Evolutionary conservation across 92 coral and sea anemone species (phyloP).

Genomic region (Muricea muricata): DNA sequence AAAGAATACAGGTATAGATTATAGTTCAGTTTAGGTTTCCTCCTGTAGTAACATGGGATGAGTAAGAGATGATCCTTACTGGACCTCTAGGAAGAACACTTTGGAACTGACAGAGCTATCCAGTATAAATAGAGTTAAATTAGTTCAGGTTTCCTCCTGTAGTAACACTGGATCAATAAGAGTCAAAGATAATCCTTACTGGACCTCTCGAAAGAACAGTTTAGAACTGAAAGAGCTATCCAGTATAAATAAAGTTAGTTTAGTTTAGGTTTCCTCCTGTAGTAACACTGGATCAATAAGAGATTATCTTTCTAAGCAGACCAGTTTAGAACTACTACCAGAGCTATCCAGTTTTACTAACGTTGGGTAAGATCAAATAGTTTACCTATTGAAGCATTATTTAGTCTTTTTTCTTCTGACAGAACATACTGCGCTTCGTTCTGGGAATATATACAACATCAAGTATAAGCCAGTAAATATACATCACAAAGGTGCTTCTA

Average conservation of each 20-base stretch:
- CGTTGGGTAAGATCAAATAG: background rate
- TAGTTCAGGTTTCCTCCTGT: too few species aligned
- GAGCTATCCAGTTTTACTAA: background rate
- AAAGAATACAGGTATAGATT: background rate
- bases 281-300: background rate
- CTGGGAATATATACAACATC: constrained; percentile 42
- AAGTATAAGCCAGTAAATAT: background rate
- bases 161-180: background rate
- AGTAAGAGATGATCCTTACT: background rate
- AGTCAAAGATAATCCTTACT: too few species aligned
- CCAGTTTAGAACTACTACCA: background rate
- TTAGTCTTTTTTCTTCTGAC: constrained; percentile 67
- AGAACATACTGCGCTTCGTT: constrained; percentile 87
- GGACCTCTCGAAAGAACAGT: too few species aligned
- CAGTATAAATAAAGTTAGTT: too few species aligned
- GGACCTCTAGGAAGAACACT: background rate
- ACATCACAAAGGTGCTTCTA: background rate
- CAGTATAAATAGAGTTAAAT: background rate
- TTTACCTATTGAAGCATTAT: constrained; percentile 80
- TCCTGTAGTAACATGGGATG: background rate
- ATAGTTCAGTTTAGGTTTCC: background rate
- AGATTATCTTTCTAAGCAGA: background rate
- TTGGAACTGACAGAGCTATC: background rate
- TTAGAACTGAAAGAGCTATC: too few species aligned
- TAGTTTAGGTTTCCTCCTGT: too few species aligned